A percentile compares a stretch with the other conserved stretches of the same genome.
These are phyloP conservation scores for Tiliqua scincoides DNA, from an alignment of 2,113 vertebrate species.

Conservation along the genomic window DNA sequence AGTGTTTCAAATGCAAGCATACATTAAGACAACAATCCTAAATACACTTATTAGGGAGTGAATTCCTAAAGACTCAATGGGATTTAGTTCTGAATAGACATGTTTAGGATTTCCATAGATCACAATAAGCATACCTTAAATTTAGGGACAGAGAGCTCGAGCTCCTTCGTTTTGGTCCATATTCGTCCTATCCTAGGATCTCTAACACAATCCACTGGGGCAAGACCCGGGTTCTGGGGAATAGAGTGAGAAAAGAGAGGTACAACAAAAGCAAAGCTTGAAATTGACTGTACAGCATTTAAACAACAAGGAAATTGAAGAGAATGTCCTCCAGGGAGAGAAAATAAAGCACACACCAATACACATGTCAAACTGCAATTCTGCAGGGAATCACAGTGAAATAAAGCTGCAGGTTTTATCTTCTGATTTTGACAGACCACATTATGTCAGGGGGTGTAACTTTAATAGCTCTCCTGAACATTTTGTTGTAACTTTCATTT, in stretches of 20 bases:
- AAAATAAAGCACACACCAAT: not conserved
- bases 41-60: too few relatives aligned
- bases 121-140: conserved; percentile 86
- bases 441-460: conserved; percentile 67
- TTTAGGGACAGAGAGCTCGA: conserved; percentile 95
- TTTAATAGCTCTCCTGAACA: conserved; percentile 27
- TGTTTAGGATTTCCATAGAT: not conserved
- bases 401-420: conserved; percentile 59
- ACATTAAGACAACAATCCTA: not conserved
- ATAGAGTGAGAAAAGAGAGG: not conserved
- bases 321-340: conserved; percentile 37
- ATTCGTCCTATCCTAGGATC: conserved; percentile 95
- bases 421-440: conserved; percentile 66
- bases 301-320: conserved; percentile 40
- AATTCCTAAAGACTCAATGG: too few relatives aligned
- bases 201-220: conserved; percentile 92
- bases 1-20: conserved; percentile 44
- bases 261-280: conserved; percentile 30
- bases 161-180: conserved; percentile 97
- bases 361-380: conserved; percentile 73
- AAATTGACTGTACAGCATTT: conserved; percentile 45
- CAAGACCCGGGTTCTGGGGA: conserved; percentile 89
- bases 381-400: conserved; percentile 55
- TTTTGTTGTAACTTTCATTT: not conserved
- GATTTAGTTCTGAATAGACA: not conserved